Base-by-base conservation (phyloP, 2,113 vertebrate species). In the Cochlearius cochlearius region DNA sequence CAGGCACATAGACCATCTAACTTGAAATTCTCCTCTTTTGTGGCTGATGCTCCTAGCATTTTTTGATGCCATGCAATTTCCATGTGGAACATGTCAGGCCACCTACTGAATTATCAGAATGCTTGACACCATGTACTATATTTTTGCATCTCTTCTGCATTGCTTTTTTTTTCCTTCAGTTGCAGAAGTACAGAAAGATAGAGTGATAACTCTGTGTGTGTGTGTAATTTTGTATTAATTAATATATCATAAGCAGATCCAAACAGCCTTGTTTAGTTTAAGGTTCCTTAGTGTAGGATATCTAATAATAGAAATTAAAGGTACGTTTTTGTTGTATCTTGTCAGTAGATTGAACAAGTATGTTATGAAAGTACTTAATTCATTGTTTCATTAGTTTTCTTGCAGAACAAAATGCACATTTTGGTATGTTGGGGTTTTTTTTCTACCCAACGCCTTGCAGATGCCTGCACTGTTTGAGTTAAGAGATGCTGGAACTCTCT, bases 41-140 rank as follows among this genome's bases (percentile, higher is more conserved):
- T 34, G 66, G 27, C 58, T 64, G 19, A 8, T 80, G 52, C 12
- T 89, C 23, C 30, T 88, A 17, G n/a, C 32, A 32, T 43, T 76
- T 71, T 49, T 27, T 55, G 38, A 10, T 45, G 36, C 39, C 21
- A 20, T n/a, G 30, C 18, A 82, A 25, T 36, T 76, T 58, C 7
- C 27, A 62, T 34, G 14, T 73, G 47, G 45, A 69, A 30, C 19
- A 12, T 10, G 30, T 17, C 32, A 63, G 56, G 32, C 45, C 47
- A 73, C 3, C 38, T 66, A 5, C 59, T 38, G 38, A 43, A 53
- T 73, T 76, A 39, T 60, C 45, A 53, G 8, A 66, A 19, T 10
- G 8, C 29, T 84, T 64, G n/a, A 53, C 20, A 50, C 32, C 0
- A 0, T 34, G 5, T 18, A 11, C 32, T 49, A 2, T 21, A 9